A percentile compares a stretch with the other conserved stretches of the same genome.
Evolutionary conservation across 2,797 vertebrate species (phyloP).

Genomic region (Molossus alvarezi): DNA sequence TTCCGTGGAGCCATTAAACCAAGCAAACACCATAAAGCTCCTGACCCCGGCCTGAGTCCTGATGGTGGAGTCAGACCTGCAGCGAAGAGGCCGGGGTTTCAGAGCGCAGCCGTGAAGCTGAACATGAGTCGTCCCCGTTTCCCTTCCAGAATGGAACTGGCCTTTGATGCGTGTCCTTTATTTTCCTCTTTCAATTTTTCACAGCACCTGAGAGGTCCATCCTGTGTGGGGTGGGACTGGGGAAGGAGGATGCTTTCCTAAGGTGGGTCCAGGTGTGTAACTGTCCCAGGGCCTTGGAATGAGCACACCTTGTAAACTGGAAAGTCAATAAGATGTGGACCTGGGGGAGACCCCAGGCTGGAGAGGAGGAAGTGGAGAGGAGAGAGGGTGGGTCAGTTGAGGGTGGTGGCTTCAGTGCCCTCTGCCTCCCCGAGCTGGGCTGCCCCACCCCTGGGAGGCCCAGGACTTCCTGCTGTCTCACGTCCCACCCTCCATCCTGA

Average conservation of each 20-base stretch:
- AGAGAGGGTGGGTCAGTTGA: background rate
- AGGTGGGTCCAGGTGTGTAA: constrained; percentile 69
- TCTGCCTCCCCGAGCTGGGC: background rate
- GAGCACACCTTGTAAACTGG: constrained; percentile 76
- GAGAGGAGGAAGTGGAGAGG: constrained; percentile 7
- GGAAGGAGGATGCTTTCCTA: constrained; percentile 63
- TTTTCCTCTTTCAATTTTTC: background rate
- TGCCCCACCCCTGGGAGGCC: background rate
- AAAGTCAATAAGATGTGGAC: constrained; percentile 83
- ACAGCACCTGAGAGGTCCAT: background rate
- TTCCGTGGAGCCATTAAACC: constrained; percentile 81
- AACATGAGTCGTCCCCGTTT: background rate
- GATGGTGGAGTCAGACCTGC: background rate
- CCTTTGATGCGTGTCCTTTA: background rate
- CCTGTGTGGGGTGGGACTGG: background rate
- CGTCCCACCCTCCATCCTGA: background rate
- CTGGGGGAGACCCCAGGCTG: background rate
- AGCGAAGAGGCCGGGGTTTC: background rate
- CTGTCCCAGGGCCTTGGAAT: constrained; percentile 48
- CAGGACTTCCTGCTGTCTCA: background rate
- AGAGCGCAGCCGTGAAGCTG: rapidly evolving
- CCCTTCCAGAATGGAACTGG: constrained; percentile 10
- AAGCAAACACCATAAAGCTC: constrained; percentile 84
- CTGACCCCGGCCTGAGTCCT: constrained; percentile 3
- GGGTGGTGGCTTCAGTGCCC: constrained; percentile 46